A percentile compares a stretch with the other conserved stretches of the same genome.
Evolutionary conservation across 2,113 vertebrate species (phyloP).

Genomic region (Formicarius rufipectus): DNA sequence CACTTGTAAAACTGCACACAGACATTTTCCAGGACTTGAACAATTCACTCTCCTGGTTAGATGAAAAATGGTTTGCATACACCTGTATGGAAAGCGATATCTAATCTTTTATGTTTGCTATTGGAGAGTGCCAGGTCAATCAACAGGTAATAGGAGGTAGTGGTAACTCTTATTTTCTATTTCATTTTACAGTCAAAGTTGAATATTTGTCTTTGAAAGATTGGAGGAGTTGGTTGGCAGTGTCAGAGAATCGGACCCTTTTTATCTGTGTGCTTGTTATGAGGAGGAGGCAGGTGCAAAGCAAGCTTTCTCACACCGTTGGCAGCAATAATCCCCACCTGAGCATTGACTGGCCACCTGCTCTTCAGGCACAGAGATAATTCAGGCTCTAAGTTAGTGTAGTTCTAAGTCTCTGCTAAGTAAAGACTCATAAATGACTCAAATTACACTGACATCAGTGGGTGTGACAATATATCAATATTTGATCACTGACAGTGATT

Average conservation of each 20-base stretch:
- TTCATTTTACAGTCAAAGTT: slow-evolving; percentile 47
- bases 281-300: slow-evolving; percentile 73
- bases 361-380: slow-evolving; percentile 69
- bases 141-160: slow-evolving; percentile 34
- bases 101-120: slow-evolving; percentile 62
- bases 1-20: slow-evolving; percentile 35
- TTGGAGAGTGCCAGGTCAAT: slow-evolving; percentile 58
- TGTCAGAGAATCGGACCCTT: slow-evolving; percentile 39
- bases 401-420: slow-evolving; percentile 32
- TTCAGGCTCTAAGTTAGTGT: slow-evolving; percentile 46
- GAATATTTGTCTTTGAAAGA: slow-evolving; percentile 64
- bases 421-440: slow-evolving; percentile 75
- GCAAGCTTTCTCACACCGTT: slow-evolving; percentile 41
- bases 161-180: slow-evolving; percentile 59
- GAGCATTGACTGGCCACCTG: slow-evolving; percentile 72
- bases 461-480: slow-evolving; percentile 53
- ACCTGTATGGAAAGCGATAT: slow-evolving; percentile 74
- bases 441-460: slow-evolving; percentile 21
- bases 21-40: slow-evolving; percentile 56
- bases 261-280: slow-evolving; percentile 50
- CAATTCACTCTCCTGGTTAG: slow-evolving; percentile 10
- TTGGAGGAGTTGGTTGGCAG: slow-evolving; percentile 43
- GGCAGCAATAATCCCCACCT: slow-evolving; percentile 64
- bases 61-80: slow-evolving; percentile 60
- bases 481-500: slow-evolving; percentile 30